A percentile compares a stretch with the other conserved stretches of the same genome.
Conservation (phyloP, 2,888 invertebrate species). For the Schizaphis graminum region DNA sequence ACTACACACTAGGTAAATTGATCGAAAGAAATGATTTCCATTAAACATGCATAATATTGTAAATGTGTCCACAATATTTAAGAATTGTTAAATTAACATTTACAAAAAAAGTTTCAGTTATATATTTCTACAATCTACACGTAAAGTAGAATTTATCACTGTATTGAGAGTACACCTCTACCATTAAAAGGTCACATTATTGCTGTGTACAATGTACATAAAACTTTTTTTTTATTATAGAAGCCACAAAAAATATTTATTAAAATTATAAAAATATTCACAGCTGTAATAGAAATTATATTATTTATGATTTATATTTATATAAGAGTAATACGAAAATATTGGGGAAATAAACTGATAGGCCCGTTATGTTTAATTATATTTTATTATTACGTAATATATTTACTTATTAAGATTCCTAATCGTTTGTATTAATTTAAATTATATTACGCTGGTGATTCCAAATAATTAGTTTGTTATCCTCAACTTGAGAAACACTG, state of each 20-base stretch:
- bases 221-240: too few relatives aligned
- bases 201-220: neutral
- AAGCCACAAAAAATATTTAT: too few relatives aligned
- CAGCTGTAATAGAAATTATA: neutral
- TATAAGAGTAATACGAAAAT: neutral
- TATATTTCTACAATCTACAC: neutral
- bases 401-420: neutral
- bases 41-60: neutral
- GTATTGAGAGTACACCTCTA: neutral
- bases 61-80: neutral
- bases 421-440: neutral
- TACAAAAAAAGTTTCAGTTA: neutral
- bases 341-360: neutral
- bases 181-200: neutral
- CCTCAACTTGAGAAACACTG: neutral
- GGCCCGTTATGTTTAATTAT: neutral
- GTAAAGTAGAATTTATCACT: neutral
- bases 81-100: slow-evolving; percentile 24
- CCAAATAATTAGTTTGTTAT: neutral
- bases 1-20: neutral
- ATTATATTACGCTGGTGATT: neutral
- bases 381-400: neutral
- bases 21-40: neutral
- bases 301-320: neutral
- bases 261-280: neutral